Base-by-base conservation (phyloP, 2,113 vertebrate genomes). In the Stegostoma tigrinum region DNA sequence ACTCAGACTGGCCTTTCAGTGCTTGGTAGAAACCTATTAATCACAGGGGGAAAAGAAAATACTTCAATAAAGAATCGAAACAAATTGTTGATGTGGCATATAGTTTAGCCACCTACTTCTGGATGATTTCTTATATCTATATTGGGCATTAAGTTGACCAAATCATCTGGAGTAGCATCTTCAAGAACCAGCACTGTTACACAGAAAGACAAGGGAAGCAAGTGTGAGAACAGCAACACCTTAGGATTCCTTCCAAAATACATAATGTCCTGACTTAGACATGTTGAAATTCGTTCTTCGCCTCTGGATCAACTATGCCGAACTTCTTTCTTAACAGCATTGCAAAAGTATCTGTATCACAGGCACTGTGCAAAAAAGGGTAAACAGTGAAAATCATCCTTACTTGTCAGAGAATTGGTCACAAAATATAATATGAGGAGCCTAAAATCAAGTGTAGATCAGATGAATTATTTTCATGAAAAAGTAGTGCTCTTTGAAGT, bases 21-120 rank as follows among this genome's bases (percentile, higher is more conserved):
- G 97, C 97, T 97, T 98, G 98, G 96, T 97, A 98, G 97, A 96
- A 97, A 61, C 98, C 98, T 98, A 96, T 30, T 87, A 38, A 80
- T 78, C 68, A 75, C 42, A 89, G n/a, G 72, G n/a, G 48, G 5
- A 38, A 24, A 64, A 86, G n/a, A 21, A 83, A 52, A 21, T 12
- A 61, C 6, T n/a, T n/a, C 45, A 66, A 48, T 17, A 96, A 38
- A 42, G 19, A 96, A 38, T 95, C 24, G 94, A 5, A 34, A 66
- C 15, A 67, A 34, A 70, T 23, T 96, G 27, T 38, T 83, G 78
- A 80, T 80, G 38, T 21, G 38, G n/a, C 17, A 42, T 83, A 83
- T 21, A 83, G 80, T 17, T 17, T 1, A 89, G 68, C 67, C 45
- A 27, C 5, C 10, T 7, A 86, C 4, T 89, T 52, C 52, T 90